These are phyloP conservation scores for Stictonetta naevosa DNA, from an alignment of 2,113 vertebrate genomes.

Conservation along the genomic window DNA sequence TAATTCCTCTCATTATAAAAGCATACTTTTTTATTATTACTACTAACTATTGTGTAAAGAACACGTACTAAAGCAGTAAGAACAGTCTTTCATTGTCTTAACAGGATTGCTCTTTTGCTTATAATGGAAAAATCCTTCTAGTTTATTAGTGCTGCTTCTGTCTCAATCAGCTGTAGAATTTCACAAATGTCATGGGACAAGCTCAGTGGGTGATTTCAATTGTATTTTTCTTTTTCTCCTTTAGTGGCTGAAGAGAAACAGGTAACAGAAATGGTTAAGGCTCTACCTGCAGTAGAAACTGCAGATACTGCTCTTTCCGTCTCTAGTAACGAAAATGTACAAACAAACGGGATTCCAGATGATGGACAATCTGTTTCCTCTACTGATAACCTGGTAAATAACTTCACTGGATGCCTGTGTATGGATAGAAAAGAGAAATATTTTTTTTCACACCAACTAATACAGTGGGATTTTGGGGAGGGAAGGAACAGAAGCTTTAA, in stretches of 20 bases:
- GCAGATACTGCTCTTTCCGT: slow-evolving; percentile 63
- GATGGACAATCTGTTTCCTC: slow-evolving; percentile 93
- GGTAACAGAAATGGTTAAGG: slow-evolving; percentile 17
- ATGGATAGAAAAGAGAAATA: neutral
- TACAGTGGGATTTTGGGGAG: neutral
- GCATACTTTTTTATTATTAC: neutral
- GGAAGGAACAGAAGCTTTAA: neutral
- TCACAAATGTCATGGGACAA: neutral
- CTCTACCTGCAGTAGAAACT: slow-evolving; percentile 41
- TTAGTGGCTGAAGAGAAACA: slow-evolving; percentile 76
- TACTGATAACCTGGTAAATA: slow-evolving; percentile 90
- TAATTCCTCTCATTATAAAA: neutral
- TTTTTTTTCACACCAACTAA: neutral
- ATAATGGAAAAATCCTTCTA: neutral
- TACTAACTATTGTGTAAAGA: neutral
- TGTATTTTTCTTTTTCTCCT: slow-evolving; percentile 21
- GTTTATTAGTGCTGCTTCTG: neutral
- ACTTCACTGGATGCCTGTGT: neutral
- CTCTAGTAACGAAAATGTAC: slow-evolving; percentile 76
- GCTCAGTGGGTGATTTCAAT: neutral
- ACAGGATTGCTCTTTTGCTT: neutral
- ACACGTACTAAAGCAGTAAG: neutral
- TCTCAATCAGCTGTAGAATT: neutral
- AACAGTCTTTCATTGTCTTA: neutral
- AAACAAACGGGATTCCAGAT: slow-evolving; percentile 92